Percentiles rank a stretch among this genome's conserved stretches.
Evolutionary conservation across 1,140 invertebrate species (phyloP).

Genomic region (Drosophila ercepeae): DNA sequence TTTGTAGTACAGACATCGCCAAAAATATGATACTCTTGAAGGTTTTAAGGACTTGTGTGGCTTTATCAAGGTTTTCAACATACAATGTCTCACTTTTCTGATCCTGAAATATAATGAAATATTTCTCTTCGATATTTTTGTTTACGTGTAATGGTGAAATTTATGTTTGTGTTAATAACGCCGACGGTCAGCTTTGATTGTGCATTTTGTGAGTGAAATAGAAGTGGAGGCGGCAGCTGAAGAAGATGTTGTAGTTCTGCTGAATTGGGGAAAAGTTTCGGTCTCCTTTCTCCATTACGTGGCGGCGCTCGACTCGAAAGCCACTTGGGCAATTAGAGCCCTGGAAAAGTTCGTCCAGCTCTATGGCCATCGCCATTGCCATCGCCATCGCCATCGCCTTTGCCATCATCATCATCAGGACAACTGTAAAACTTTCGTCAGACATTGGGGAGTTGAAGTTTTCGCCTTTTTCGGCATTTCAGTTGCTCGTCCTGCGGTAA

Average conservation of each 20-base stretch:
- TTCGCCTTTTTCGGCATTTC: constrained; percentile 31
- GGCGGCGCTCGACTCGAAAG: constrained; percentile 70
- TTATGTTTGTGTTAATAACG: constrained; percentile 65
- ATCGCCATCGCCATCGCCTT: constrained; percentile 12
- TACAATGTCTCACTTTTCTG: too few species aligned
- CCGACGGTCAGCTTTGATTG: constrained; percentile 79
- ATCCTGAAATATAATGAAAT: too few species aligned
- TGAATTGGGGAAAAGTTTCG: constrained; percentile 34
- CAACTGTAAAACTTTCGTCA: constrained; percentile 71
- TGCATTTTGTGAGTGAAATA: constrained; percentile 54
- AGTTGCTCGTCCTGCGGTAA: constrained; percentile 64
- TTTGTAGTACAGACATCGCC: background rate
- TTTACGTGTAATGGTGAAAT: background rate
- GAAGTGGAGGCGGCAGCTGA: constrained; percentile 36
- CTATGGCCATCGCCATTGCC: constrained; percentile 11
- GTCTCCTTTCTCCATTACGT: constrained; percentile 65
- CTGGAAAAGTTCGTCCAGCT: constrained; percentile 58
- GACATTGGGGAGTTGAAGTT: constrained; percentile 57
- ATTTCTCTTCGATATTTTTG: background rate
- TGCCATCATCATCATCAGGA: constrained; percentile 52
- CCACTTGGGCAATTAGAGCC: constrained; percentile 79
- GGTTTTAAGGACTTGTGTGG: too few species aligned
- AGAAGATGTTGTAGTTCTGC: constrained; percentile 33
- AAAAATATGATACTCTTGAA: too few species aligned
- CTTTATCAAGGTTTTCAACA: too few species aligned